A percentile compares a stretch with the other conserved stretches of the same genome.
These are phyloP conservation scores for Muscicapa striata DNA, from an alignment of 2,797 vertebrate species.

Conservation along the genomic window DNA sequence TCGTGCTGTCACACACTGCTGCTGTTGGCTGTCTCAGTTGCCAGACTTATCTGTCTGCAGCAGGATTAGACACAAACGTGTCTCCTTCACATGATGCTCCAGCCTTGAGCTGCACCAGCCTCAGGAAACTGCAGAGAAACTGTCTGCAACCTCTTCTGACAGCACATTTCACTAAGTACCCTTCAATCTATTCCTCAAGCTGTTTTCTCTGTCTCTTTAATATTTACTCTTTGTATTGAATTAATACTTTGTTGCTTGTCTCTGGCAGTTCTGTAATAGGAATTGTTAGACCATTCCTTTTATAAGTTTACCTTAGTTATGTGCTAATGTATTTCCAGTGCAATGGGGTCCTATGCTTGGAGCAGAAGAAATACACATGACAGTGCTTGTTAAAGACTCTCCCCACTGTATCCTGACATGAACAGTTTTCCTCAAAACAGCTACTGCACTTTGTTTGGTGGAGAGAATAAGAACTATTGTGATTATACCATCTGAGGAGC, in stretches of 20 bases:
- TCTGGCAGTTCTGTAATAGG: not conserved
- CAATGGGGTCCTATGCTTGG: not conserved
- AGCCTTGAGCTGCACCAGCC: conserved; percentile 59
- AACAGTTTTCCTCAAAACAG: not conserved
- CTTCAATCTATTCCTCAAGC: conserved; percentile 43
- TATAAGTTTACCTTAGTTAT: not conserved
- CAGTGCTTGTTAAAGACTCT: not conserved
- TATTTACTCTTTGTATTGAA: not conserved
- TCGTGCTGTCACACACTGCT: conserved; percentile 56
- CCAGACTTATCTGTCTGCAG: conserved; percentile 71
- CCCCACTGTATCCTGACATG: not conserved
- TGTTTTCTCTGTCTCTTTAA: conserved; percentile 29
- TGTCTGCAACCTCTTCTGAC: conserved; percentile 53
- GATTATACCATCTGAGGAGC: not conserved
- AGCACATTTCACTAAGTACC: conserved; percentile 23
- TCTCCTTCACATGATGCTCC: conserved; percentile 64
- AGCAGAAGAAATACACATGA: not conserved
- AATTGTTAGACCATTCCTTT: not conserved
- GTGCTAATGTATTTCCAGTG: not conserved
- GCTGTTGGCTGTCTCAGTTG: conserved; percentile 71
- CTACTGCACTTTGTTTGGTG: not conserved
- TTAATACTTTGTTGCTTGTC: not conserved
- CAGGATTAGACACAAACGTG: conserved; percentile 71
- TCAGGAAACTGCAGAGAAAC: conserved; percentile 73
- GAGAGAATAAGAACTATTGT: not conserved